Percentiles rank a stretch among this genome's conserved stretches.
Evolutionary conservation across 2,113 vertebrate species (phyloP).

Genomic region (Pseudonaja textilis): DNA sequence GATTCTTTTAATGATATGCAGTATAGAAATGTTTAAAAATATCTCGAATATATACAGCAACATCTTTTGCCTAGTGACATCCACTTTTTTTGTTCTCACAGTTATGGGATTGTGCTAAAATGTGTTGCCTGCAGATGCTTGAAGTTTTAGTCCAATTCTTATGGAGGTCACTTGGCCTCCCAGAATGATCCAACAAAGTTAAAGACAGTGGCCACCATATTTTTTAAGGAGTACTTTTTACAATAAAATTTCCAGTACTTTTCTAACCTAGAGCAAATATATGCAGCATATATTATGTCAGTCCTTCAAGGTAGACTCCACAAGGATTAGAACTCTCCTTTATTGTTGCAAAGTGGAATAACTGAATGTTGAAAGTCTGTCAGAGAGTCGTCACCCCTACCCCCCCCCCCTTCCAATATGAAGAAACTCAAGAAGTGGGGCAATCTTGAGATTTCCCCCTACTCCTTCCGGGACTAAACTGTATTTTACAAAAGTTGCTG

Average conservation of each 20-base stretch:
- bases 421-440: not conserved
- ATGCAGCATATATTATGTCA: not conserved
- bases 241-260: not conserved
- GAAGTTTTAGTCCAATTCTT: not conserved
- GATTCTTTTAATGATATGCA: not conserved
- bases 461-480: not conserved
- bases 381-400: fast-evolving
- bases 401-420: not conserved
- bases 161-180: not conserved
- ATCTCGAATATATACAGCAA: not conserved
- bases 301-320: not conserved
- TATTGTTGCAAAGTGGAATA: not conserved
- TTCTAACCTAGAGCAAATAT: not conserved
- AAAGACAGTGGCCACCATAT: not conserved
- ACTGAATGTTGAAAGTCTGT: not conserved
- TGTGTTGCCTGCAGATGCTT: not conserved
- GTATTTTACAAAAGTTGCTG: not conserved
- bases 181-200: not conserved
- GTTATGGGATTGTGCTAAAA: not conserved
- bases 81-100: not conserved
- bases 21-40: not conserved
- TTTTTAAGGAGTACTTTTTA: not conserved
- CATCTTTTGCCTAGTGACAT: not conserved
- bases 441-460: not conserved
- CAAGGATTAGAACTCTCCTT: not conserved